These are phyloP conservation scores for Heliornis fulica DNA, from an alignment of 2,113 vertebrate genomes.

Conservation along the genomic window DNA sequence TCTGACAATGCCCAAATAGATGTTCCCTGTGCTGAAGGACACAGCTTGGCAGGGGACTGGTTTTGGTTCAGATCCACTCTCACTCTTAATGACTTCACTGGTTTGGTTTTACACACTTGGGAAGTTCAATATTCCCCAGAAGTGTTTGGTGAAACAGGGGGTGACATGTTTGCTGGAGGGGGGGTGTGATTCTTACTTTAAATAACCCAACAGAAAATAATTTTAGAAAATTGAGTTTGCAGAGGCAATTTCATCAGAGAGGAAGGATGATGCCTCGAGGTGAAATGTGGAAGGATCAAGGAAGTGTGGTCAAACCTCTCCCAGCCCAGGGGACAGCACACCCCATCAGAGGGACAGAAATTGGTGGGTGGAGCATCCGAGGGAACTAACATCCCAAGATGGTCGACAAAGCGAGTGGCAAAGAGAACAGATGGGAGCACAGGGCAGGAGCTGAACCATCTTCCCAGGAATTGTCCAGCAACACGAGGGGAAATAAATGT, in stretches of 20 bases:
- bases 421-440: not conserved
- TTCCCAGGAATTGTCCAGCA: conserved; percentile 23
- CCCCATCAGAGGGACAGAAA: rapidly evolving
- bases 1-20: not conserved
- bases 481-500: not conserved
- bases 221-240: not conserved
- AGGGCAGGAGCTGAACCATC: not conserved
- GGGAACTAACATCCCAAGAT: not conserved
- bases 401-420: rapidly evolving
- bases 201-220: not conserved
- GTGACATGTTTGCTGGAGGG: too few species aligned
- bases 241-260: not conserved
- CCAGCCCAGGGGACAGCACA: not conserved
- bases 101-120: not conserved
- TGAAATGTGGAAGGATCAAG: not conserved
- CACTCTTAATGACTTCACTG: not conserved
- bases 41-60: not conserved
- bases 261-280: not conserved
- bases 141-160: not conserved
- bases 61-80: not conserved
- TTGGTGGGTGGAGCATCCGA: not conserved
- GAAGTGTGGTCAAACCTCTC: not conserved
- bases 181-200: not conserved
- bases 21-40: not conserved
- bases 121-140: not conserved